Percentiles rank a stretch among this genome's conserved stretches.
These are phyloP conservation scores for Vultur gryphus DNA, from an alignment of 2,797 vertebrate species.

Conservation along the genomic window DNA sequence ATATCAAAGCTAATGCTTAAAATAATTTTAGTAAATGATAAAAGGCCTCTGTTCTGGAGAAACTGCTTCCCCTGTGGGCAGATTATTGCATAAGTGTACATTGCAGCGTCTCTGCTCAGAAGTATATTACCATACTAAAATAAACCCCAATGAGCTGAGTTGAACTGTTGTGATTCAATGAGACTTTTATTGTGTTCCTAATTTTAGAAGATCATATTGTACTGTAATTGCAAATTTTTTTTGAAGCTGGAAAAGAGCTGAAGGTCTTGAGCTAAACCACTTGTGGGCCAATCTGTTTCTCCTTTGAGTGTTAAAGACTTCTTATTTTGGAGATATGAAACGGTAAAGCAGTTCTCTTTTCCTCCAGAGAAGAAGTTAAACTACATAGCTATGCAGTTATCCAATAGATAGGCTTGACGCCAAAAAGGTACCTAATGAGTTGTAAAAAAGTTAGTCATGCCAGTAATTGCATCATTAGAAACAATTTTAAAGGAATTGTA, in stretches of 20 bases:
- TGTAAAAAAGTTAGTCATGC: conserved; percentile 34
- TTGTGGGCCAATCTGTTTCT: not conserved
- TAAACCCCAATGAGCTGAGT: not conserved
- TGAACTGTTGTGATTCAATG: not conserved
- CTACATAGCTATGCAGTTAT: conserved; percentile 27
- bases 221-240: not conserved
- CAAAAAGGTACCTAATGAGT: conserved; percentile 50
- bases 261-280: not conserved
- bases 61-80: conserved; percentile 4
- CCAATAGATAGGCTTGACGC: conserved; percentile 32
- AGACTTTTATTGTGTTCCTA: not conserved
- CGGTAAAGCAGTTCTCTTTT: not conserved
- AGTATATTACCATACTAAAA: not conserved
- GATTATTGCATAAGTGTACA: not conserved
- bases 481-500: not conserved
- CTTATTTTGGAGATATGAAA: not conserved
- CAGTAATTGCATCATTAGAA: conserved; percentile 52
- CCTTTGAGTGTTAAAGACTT: not conserved
- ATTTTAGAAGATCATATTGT: not conserved
- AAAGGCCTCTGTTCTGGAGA: not conserved
- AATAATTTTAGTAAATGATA: not conserved
- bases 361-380: conserved; percentile 7
- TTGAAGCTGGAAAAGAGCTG: not conserved
- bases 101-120: not conserved
- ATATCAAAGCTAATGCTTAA: not conserved